phyloP scores from a whole-genome alignment of 2,888 invertebrate species.

The Pycnomerus fuliginosus region DNA sequence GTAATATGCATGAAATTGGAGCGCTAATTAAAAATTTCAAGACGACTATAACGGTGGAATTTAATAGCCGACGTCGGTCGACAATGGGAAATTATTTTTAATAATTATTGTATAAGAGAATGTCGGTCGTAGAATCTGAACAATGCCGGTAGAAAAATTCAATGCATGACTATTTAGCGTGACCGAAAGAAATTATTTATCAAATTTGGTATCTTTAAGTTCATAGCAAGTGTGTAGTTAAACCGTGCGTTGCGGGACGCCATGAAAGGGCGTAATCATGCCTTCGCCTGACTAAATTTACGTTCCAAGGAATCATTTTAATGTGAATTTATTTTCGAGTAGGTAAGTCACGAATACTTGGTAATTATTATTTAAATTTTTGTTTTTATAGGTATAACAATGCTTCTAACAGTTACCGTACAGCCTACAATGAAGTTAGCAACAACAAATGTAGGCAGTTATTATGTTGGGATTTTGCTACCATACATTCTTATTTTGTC shows the following conservation, averaged over 20 bases:
- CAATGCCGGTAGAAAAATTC: constrained; percentile 16
- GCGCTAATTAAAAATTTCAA: constrained; percentile 12
- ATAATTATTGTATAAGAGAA: neutral
- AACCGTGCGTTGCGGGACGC: constrained; percentile 16
- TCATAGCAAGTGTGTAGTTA: constrained; percentile 26
- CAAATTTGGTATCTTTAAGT: constrained; percentile 33
- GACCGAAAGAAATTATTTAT: constrained; percentile 33
- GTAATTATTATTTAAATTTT: constrained; percentile 28
- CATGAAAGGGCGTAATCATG: constrained; percentile 32
- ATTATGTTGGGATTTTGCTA: no score
- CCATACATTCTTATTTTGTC: no score
- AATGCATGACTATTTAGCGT: constrained; percentile 30
- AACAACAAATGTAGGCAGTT: no score
- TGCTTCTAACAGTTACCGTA: no score
- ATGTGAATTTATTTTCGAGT: constrained; percentile 33
- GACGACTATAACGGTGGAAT: constrained; percentile 1
- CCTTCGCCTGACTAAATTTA: constrained; percentile 31
- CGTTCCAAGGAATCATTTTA: constrained; percentile 31
- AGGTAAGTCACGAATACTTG: constrained; percentile 35
- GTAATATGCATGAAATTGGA: no score
- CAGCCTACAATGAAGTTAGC: no score
- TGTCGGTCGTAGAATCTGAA: constrained; percentile 19
- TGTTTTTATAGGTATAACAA: no score
- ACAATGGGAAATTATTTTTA: constrained; percentile 5
- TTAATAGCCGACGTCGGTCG: no score